Conservation (phyloP, 1,140 invertebrate species). For the Piezodorus guildinii region DNA sequence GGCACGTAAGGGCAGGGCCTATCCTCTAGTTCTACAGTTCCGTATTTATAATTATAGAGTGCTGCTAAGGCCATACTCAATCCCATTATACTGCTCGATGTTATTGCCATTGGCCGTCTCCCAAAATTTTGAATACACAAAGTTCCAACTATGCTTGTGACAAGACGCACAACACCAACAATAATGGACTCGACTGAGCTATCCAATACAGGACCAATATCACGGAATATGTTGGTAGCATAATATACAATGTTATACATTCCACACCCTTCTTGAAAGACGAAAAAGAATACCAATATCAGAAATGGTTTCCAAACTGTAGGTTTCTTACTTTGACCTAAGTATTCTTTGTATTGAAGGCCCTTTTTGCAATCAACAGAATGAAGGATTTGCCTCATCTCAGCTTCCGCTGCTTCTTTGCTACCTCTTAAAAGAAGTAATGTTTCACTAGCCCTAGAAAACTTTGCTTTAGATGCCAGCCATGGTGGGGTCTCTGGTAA, state of each 20-base stretch:
- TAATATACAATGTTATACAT: slow-evolving; percentile 70
- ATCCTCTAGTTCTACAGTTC: slow-evolving; percentile 32
- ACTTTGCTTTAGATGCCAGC: slow-evolving; percentile 42
- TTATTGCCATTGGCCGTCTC: slow-evolving; percentile 51
- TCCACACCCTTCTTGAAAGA: slow-evolving; percentile 56
- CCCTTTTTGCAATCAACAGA: background rate
- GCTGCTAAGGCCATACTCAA: slow-evolving; percentile 40
- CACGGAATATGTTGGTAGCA: slow-evolving; percentile 53
- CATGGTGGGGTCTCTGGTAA: slow-evolving; percentile 57
- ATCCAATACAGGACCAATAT: slow-evolving; percentile 51
- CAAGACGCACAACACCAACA: slow-evolving; percentile 53
- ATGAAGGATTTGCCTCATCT: slow-evolving; percentile 43
- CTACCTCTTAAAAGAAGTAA: slow-evolving; percentile 46
- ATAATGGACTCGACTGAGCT: slow-evolving; percentile 59
- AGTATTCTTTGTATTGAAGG: slow-evolving; percentile 12
- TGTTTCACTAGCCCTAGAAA: slow-evolving; percentile 41
- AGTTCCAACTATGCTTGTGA: slow-evolving; percentile 53
- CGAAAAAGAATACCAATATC: slow-evolving; percentile 49
- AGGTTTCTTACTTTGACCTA: slow-evolving; percentile 30
- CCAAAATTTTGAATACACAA: slow-evolving; percentile 56
- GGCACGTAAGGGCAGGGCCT: slow-evolving; percentile 43
- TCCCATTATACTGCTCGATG: slow-evolving; percentile 50
- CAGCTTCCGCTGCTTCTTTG: slow-evolving; percentile 42
- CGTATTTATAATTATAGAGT: slow-evolving; percentile 37
- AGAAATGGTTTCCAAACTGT: slow-evolving; percentile 50